Percentiles rank a stretch among this genome's conserved stretches.
These are phyloP conservation scores for Tragulus kanchil DNA, from an alignment of 2,113 vertebrate genomes.

Conservation along the genomic window DNA sequence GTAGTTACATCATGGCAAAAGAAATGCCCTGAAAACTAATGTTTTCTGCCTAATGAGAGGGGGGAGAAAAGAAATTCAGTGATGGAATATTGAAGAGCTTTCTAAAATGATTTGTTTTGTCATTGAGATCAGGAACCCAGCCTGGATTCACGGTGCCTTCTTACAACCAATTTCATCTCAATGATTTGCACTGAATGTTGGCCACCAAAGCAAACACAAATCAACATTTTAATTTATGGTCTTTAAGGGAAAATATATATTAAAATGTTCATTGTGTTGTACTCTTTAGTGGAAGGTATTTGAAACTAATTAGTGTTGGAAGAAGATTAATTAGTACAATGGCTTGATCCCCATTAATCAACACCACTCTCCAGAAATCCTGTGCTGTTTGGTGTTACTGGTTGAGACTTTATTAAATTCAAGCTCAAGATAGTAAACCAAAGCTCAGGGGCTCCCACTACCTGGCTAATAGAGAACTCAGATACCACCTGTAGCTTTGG, in stretches of 20 bases:
- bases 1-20: background rate
- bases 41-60: background rate
- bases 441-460: background rate
- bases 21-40: background rate
- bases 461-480: background rate
- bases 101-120: background rate
- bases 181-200: background rate
- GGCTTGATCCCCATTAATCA: background rate
- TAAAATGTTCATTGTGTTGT: accelerated
- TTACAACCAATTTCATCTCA: background rate
- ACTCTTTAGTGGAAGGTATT: background rate
- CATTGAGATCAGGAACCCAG: background rate
- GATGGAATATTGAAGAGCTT: background rate
- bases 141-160: background rate
- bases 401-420: background rate
- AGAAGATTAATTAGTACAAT: background rate
- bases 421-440: background rate
- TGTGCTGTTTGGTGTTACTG: background rate
- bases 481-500: background rate
- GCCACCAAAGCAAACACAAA: background rate
- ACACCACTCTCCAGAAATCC: background rate
- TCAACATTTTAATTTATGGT: background rate
- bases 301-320: background rate
- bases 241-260: background rate
- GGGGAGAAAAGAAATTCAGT: background rate